These are phyloP conservation scores for Loriculus beryllinus DNA, from an alignment of 2,797 vertebrate species.

Conservation along the genomic window DNA sequence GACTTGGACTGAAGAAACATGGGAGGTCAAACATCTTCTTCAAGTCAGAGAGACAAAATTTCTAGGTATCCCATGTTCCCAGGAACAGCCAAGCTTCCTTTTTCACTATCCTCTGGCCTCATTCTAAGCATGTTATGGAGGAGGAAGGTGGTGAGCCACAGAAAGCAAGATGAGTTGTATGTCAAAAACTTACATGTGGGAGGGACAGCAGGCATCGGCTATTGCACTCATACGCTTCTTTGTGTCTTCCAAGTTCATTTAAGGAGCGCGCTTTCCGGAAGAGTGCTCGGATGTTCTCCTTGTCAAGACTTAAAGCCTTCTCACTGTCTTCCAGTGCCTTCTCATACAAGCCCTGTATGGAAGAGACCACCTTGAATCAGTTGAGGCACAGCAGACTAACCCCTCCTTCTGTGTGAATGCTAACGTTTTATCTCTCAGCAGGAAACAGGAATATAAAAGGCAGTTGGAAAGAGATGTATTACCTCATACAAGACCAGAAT, in stretches of 20 bases:
- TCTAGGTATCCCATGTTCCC: not conserved
- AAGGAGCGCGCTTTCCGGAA: conserved; percentile 92
- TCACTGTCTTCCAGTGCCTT: conserved; percentile 93
- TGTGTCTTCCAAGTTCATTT: conserved; percentile 87
- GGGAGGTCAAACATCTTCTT: not conserved
- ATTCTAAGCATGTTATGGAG: not conserved
- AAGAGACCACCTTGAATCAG: not conserved
- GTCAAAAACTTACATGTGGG: conserved; percentile 83
- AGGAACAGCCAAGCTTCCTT: not conserved
- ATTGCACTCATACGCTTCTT: conserved; percentile 95
- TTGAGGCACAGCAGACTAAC: not conserved
- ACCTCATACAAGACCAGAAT: not conserved
- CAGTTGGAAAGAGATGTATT: not conserved
- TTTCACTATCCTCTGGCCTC: not conserved
- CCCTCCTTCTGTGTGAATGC: not conserved
- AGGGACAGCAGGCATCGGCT: conserved; percentile 91
- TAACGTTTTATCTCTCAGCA: not conserved
- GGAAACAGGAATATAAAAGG: not conserved
- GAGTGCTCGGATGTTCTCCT: conserved; percentile 87
- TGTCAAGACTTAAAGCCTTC: conserved; percentile 78
- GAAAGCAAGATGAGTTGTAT: not conserved
- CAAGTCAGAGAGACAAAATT: not conserved
- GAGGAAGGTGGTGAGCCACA: not conserved
- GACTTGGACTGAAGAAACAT: not conserved
- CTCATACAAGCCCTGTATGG: conserved; percentile 86